Base-by-base conservation (phyloP, 2,888 invertebrate species). In the Griposia aprilina region DNA sequence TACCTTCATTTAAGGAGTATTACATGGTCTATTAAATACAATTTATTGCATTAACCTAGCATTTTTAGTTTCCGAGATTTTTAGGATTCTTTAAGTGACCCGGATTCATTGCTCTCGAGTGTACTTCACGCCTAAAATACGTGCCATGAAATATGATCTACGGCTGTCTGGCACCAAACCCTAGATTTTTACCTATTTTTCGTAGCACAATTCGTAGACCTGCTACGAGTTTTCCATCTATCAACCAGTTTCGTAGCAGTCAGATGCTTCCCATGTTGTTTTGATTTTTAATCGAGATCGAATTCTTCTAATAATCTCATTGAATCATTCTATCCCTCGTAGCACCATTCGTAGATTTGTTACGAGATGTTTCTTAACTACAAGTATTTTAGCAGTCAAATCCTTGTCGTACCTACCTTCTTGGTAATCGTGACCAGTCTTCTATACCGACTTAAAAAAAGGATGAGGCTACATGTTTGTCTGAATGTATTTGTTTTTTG, bases 141-240 rank as follows among this genome's bases (percentile, higher is more conserved):
- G 0, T 17, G 3, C 2, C 20, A 26, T 26, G 6, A 20, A 11
- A 20, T 45, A 45, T n/a, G 2, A 36, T 4, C 48, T 26, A 7
- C 45, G 3, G 11, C 45, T 66, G 6, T 26, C 20, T 11, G 11
- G 11, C 66, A 66, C 26, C 26, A 17, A 30, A 23, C 20, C 30
- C 26, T 8, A 48, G 4, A 50, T 8, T 0, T 20, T 23, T 13
- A 13, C 41, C n/a, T 41, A 2, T 26, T 50, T 30, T 23, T 36
- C 68, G 69, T 84, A 80, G 80, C 69, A 69, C 41, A 15, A 11
- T 55, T 70, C 60, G 73, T 84, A 80, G 66, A 36, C n/a, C 6
- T n/a, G 36, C 69, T 84, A 70, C 73, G 36, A 70, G 20, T 23
- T 73, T 71, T 15, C 20, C 20, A 50, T n/a, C 10, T 67, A 48